Percentiles rank a stretch among this genome's conserved stretches.
Evolutionary conservation across 2,113 vertebrate species (phyloP).

Genomic region (Sinocyclocheilus maitianheensis): DNA sequence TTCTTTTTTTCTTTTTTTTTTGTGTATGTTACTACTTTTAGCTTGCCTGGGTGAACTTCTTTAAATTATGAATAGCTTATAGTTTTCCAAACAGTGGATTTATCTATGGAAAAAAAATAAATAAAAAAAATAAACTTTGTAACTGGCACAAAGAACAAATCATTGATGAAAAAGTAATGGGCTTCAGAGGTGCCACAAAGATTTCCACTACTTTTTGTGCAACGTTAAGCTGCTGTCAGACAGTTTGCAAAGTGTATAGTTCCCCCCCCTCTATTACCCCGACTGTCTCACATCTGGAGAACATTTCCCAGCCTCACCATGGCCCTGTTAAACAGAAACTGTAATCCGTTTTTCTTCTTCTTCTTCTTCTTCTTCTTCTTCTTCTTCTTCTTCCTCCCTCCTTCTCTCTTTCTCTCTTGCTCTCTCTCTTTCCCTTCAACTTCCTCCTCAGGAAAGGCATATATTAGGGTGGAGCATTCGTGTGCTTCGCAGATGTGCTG

Average conservation of each 20-base stretch:
- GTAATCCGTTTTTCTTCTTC: not conserved
- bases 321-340: conserved; percentile 54
- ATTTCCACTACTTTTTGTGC: conserved; percentile 10
- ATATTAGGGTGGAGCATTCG: conserved; percentile 33
- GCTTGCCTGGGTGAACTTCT: not conserved
- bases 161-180: conserved; percentile 3
- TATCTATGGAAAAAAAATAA: not conserved
- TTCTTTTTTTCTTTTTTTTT: not conserved
- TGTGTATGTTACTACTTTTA: not conserved
- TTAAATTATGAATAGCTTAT: not conserved
- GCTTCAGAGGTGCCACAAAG: conserved; percentile 13
- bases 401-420: too few species aligned
- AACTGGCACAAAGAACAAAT: not conserved
- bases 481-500: not conserved
- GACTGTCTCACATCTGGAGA: conserved; percentile 58
- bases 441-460: conserved; percentile 38
- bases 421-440: not conserved
- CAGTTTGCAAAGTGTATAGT: conserved; percentile 23
- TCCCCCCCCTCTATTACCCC: conserved; percentile 29
- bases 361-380: not conserved
- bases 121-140: not conserved
- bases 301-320: conserved; percentile 59
- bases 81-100: not conserved
- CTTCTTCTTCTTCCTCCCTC: not conserved
- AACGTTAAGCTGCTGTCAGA: conserved; percentile 43